phyloP scores from a whole-genome alignment of 2,797 vertebrate species.

The Anolis apletophallus region DNA sequence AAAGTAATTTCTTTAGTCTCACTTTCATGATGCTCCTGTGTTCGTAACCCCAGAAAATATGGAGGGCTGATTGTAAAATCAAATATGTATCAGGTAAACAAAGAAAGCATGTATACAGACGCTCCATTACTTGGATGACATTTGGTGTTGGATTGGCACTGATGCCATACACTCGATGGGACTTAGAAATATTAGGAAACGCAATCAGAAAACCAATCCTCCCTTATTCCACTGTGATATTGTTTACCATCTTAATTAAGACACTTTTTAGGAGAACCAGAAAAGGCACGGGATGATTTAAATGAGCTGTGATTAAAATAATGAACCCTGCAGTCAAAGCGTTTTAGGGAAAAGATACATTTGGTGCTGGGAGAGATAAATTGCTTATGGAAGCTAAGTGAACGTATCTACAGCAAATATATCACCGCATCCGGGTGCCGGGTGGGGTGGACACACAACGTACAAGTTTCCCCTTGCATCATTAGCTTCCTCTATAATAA shows the following conservation, averaged over 20 bases:
- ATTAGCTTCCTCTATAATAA: slow-evolving; percentile 76
- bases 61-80: no score
- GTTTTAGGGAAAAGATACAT: slow-evolving; percentile 56
- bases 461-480: slow-evolving; percentile 76
- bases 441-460: slow-evolving; percentile 45
- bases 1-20: no score
- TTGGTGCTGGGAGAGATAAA: slow-evolving; percentile 72
- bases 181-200: neutral
- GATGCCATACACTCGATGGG: neutral
- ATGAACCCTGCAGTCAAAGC: slow-evolving; percentile 42
- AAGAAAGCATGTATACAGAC: neutral
- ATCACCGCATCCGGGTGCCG: slow-evolving; percentile 50
- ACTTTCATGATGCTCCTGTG: no score
- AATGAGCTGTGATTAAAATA: neutral
- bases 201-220: neutral
- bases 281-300: neutral
- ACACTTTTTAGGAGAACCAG: neutral
- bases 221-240: neutral
- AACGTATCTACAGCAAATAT: slow-evolving; percentile 69
- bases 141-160: neutral
- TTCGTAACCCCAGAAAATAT: no score
- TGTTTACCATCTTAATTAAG: neutral
- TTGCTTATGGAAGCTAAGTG: slow-evolving; percentile 65
- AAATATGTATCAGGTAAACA: neutral
- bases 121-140: neutral